phyloP scores from a whole-genome alignment of 2,888 invertebrate species.

The Cosmia trapezina region DNA sequence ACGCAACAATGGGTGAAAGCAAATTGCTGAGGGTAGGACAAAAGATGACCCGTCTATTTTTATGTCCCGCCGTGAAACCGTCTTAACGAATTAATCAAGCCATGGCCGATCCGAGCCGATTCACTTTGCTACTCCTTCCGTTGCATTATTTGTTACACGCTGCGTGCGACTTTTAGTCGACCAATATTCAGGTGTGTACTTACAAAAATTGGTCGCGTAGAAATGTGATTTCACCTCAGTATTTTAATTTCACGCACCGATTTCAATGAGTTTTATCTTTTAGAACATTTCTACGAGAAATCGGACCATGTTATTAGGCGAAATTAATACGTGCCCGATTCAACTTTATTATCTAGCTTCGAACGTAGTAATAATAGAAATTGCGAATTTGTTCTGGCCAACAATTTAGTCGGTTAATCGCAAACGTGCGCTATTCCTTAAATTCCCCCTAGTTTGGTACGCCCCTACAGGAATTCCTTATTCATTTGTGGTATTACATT shows the following conservation, averaged over 20 bases:
- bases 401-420: slow-evolving; percentile 67
- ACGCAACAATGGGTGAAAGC: slow-evolving; percentile 80
- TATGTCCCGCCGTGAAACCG: slow-evolving; percentile 77
- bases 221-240: slow-evolving; percentile 22
- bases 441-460: slow-evolving; percentile 75
- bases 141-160: slow-evolving; percentile 19
- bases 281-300: slow-evolving; percentile 26
- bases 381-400: slow-evolving; percentile 61
- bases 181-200: not conserved
- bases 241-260: slow-evolving; percentile 32
- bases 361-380: slow-evolving; percentile 59
- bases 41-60: slow-evolving; percentile 79
- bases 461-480: slow-evolving; percentile 83
- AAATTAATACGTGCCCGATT: slow-evolving; percentile 58
- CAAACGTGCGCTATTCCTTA: slow-evolving; percentile 64
- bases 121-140: slow-evolving; percentile 76
- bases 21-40: slow-evolving; percentile 74
- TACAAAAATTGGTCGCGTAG: not conserved
- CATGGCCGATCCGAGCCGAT: slow-evolving; percentile 73
- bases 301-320: slow-evolving; percentile 42
- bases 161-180: slow-evolving; percentile 23
- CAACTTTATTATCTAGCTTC: slow-evolving; percentile 48
- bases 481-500: slow-evolving; percentile 88
- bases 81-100: slow-evolving; percentile 83
- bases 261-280: slow-evolving; percentile 21